Conservation (phyloP, 1,140 invertebrate genomes). For the Parapsyche elsis region DNA sequence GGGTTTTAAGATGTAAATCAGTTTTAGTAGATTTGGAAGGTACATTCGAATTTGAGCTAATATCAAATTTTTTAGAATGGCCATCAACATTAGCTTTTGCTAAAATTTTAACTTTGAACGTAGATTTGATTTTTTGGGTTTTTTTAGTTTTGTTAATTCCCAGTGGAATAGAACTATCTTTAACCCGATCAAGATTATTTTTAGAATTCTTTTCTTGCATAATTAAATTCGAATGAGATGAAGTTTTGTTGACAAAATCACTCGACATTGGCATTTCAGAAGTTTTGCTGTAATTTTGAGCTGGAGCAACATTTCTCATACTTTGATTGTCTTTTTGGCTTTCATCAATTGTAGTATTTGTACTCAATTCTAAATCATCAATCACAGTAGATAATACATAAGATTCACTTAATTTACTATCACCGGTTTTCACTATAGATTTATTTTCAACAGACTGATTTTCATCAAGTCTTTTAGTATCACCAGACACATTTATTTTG, state of each 20-base stretch:
- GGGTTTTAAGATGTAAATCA: neutral
- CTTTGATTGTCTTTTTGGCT: neutral
- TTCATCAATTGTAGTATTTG: slow-evolving; percentile 41
- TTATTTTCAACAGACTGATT: neutral
- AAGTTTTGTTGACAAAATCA: too few species aligned
- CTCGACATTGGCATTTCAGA: too few species aligned
- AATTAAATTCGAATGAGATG: neutral
- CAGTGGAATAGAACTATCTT: neutral
- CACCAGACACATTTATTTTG: neutral
- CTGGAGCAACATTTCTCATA: neutral
- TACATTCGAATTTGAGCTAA: neutral
- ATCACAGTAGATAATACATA: neutral
- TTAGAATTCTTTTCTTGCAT: neutral
- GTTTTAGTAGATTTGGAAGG: slow-evolving; percentile 17
- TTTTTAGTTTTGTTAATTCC: slow-evolving; percentile 13
- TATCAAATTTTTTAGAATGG: neutral
- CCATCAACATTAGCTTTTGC: slow-evolving; percentile 23
- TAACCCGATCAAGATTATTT: neutral
- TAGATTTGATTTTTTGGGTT: neutral
- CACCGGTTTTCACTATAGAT: neutral
- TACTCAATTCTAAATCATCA: slow-evolving; percentile 40
- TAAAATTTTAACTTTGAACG: slow-evolving; percentile 39
- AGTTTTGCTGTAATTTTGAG: too few species aligned
- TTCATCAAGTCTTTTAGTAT: neutral
- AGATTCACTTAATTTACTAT: neutral